Conservation (phyloP, 2,888 invertebrate species). For the Bhutanitis thaidina region DNA sequence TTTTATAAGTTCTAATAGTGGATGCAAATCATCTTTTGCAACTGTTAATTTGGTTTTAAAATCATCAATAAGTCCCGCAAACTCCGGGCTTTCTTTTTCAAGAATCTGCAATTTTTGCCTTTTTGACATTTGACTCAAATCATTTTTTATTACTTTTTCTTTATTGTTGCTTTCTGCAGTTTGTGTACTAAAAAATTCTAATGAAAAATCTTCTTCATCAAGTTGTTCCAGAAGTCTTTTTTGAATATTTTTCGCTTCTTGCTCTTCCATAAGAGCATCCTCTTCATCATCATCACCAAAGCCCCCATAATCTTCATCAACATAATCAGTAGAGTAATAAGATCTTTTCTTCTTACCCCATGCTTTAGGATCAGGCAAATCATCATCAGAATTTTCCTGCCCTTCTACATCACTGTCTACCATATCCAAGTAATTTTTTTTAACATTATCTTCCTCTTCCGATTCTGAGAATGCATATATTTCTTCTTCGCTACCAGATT, state of each 20-base stretch:
- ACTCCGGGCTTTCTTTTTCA: conserved; percentile 93
- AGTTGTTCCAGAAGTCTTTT: conserved; percentile 87
- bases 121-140: conserved; percentile 86
- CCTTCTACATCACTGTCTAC: conserved; percentile 90
- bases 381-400: conserved; percentile 82
- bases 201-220: conserved; percentile 87
- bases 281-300: conserved; percentile 83
- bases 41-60: conserved; percentile 86
- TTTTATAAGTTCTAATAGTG: conserved; percentile 83
- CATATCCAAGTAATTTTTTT: conserved; percentile 68
- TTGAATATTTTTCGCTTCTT: conserved; percentile 91
- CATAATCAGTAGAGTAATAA: conserved; percentile 93
- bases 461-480: conserved; percentile 81
- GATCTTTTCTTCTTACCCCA: conserved; percentile 91
- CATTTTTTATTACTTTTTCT: conserved; percentile 84
- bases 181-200: conserved; percentile 78
- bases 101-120: conserved; percentile 88
- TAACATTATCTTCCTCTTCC: conserved; percentile 64
- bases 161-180: conserved; percentile 58
- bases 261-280: conserved; percentile 88
- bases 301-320: conserved; percentile 91
- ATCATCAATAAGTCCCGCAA: conserved; percentile 87
- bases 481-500: conserved; percentile 82
- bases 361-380: conserved; percentile 88
- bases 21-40: conserved; percentile 82